Percentiles rank a stretch among this genome's conserved stretches.
phyloP scores from a whole-genome alignment of 2,113 vertebrate species.

The Astur gentilis region DNA sequence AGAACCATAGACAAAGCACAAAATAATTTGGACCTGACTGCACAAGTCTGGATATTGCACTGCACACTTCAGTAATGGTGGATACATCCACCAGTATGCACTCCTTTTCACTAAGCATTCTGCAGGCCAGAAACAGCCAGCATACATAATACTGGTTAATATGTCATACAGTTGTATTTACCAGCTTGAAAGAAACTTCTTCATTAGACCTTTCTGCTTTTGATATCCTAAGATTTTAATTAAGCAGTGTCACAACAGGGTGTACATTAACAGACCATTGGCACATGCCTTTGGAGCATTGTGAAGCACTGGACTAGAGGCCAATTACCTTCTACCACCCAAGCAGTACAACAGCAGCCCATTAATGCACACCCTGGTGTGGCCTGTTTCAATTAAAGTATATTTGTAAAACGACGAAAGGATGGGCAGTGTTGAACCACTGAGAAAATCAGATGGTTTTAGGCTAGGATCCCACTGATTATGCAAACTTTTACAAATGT shows the following conservation, averaged over 20 bases:
- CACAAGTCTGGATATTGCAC: not conserved
- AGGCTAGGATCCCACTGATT: not conserved
- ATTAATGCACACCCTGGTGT: constrained; percentile 41
- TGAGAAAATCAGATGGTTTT: constrained; percentile 1
- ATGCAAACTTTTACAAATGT: not conserved
- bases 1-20: not conserved
- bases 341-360: constrained; percentile 6
- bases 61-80: too few relatives aligned
- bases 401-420: constrained; percentile 6
- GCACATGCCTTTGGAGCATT: constrained; percentile 42
- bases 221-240: constrained; percentile 54
- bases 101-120: not conserved
- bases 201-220: constrained; percentile 23
- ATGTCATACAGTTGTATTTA: not conserved
- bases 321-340: constrained; percentile 59
- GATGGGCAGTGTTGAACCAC: not conserved
- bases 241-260: constrained; percentile 60
- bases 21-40: not conserved
- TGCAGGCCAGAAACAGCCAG: not conserved
- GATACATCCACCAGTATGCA: not conserved
- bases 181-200: constrained; percentile 17
- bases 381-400: constrained; percentile 45
- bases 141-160: not conserved
- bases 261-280: constrained; percentile 10
- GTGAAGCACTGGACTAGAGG: constrained; percentile 54